A percentile compares a stretch with the other conserved stretches of the same genome.
Evolutionary conservation across 2,797 vertebrate genomes (phyloP).

Genomic region (Clarias platycephalus): DNA sequence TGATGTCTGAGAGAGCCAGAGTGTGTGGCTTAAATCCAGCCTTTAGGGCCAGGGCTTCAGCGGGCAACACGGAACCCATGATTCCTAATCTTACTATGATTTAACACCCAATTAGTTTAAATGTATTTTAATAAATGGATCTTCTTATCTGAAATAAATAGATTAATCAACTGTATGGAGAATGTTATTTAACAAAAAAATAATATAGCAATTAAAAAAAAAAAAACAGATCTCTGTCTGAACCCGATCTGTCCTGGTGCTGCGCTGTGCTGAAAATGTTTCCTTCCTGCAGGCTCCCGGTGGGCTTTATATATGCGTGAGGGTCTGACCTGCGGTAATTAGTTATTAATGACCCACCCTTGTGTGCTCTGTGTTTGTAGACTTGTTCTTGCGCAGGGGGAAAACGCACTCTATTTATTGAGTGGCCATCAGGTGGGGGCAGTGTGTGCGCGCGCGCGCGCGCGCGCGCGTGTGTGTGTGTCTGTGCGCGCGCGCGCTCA

Average conservation of each 20-base stretch:
- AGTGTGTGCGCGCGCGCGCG: slow-evolving; percentile 36
- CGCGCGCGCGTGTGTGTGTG: slow-evolving; percentile 28
- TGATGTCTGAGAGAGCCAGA: slow-evolving; percentile 89
- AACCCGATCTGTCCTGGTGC: slow-evolving; percentile 29
- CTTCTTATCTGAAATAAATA: not conserved
- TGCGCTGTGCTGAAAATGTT: slow-evolving; percentile 57
- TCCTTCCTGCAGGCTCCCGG: slow-evolving; percentile 61
- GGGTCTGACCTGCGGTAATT: slow-evolving; percentile 83
- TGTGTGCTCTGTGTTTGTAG: slow-evolving; percentile 71
- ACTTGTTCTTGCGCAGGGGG: slow-evolving; percentile 70
- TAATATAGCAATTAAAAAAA: not conserved
- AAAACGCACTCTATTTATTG: slow-evolving; percentile 64
- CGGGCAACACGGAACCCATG: slow-evolving; percentile 93
- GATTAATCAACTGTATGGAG: not conserved
- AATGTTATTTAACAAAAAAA: not conserved
- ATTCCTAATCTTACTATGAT: slow-evolving; percentile 42
- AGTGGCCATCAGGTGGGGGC: slow-evolving; percentile 52
- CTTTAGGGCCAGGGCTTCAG: slow-evolving; percentile 86
- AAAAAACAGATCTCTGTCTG: not conserved
- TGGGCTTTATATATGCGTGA: slow-evolving; percentile 78
- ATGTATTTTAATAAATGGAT: too few species aligned
- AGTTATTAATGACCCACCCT: slow-evolving; percentile 87
- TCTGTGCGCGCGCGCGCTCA: slow-evolving; percentile 35
- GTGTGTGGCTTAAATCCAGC: slow-evolving; percentile 81
- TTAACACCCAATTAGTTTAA: not conserved